A percentile compares a stretch with the other conserved stretches of the same genome.
Evolutionary conservation across 2,113 vertebrate species (phyloP).

Genomic region (Aphelocoma coerulescens): DNA sequence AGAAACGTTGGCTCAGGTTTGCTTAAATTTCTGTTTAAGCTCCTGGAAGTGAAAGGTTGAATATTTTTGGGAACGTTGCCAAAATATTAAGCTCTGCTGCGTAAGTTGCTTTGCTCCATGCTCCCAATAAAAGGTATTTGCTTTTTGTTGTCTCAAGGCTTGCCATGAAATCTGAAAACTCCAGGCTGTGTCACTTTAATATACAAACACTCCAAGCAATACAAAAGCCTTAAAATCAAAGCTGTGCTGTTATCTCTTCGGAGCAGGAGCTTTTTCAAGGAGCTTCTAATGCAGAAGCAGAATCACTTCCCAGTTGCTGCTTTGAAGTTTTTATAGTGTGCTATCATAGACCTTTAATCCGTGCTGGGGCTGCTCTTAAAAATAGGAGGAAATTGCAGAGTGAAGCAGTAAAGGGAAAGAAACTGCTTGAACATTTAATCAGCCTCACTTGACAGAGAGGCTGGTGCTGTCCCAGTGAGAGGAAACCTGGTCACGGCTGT

Average conservation of each 20-base stretch:
- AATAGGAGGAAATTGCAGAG: slow-evolving; percentile 28
- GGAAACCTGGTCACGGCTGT: neutral
- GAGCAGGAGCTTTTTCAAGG: slow-evolving; percentile 63
- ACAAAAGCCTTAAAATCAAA: slow-evolving; percentile 71
- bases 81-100: neutral
- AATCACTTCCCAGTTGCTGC: slow-evolving; percentile 61
- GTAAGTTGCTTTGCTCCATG: neutral
- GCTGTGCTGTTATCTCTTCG: slow-evolving; percentile 63
- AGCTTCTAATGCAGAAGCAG: slow-evolving; percentile 46
- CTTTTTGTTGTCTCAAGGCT: neutral
- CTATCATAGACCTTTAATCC: slow-evolving; percentile 59
- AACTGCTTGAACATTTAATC: neutral
- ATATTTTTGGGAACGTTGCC: neutral
- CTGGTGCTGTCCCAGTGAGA: neutral
- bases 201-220: slow-evolving; percentile 22
- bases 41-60: neutral
- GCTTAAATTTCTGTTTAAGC: neutral
- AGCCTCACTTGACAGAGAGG: neutral
- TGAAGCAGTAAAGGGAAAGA: neutral
- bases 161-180: slow-evolving; percentile 28
- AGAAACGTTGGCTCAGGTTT: neutral
- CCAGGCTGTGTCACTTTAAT: slow-evolving; percentile 61
- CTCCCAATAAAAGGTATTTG: neutral
- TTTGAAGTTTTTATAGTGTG: slow-evolving; percentile 69
- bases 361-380: slow-evolving; percentile 47